Percentiles rank a stretch among this genome's conserved stretches.
These are phyloP conservation scores for Ctenomys sociabilis DNA, from an alignment of 2,113 vertebrate species.

Conservation along the genomic window DNA sequence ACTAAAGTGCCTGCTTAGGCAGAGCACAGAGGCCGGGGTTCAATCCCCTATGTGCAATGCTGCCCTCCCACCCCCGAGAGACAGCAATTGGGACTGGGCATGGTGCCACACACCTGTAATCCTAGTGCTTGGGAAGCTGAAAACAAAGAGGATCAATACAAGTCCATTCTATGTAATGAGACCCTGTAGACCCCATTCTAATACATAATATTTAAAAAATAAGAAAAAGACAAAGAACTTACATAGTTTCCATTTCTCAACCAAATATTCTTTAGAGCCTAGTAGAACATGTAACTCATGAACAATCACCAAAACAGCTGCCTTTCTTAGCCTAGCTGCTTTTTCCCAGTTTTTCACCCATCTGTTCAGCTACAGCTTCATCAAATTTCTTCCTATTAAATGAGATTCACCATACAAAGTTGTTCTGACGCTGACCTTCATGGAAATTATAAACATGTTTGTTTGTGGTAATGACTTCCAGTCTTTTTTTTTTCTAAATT, in stretches of 20 bases:
- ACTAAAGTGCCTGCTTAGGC: too few relatives aligned
- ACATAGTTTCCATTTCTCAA: neutral
- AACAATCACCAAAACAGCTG: neutral
- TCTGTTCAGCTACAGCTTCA: neutral
- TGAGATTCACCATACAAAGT: neutral
- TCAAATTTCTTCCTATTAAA: neutral
- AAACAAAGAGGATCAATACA: too few relatives aligned
- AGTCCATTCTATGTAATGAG: too few relatives aligned
- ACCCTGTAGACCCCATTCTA: too few relatives aligned
- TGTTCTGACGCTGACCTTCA: neutral
- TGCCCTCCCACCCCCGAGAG: too few relatives aligned
- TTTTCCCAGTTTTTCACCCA: neutral
- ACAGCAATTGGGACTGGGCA: too few relatives aligned
- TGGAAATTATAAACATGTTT: neutral
- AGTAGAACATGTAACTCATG: neutral
- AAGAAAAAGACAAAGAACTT: neutral
- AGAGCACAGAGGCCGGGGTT: too few relatives aligned
- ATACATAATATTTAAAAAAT: too few relatives aligned
- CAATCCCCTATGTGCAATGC: too few relatives aligned
- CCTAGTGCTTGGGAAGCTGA: too few relatives aligned
- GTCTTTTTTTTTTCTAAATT: slow-evolving; percentile 1
- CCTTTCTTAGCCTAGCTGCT: neutral
- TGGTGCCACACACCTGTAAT: too few relatives aligned
- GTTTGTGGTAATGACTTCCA: slow-evolving; percentile 17
- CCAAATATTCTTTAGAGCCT: neutral